These are phyloP conservation scores for Cherax destructor DNA, from an alignment of 1,140 invertebrate species.

Conservation along the genomic window DNA sequence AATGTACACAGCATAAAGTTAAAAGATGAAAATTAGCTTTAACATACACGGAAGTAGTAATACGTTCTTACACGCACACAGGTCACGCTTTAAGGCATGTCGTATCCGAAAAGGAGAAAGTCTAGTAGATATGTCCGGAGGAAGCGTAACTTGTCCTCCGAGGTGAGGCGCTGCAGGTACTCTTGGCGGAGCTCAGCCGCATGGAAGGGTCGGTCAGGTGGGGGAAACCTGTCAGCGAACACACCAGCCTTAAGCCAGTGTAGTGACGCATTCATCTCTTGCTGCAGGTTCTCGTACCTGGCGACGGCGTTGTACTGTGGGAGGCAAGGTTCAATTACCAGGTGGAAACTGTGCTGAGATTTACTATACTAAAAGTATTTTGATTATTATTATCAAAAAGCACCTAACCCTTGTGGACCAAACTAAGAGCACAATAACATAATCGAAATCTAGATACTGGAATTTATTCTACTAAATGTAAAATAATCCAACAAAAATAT, in stretches of 20 bases:
- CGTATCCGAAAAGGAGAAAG: conserved; percentile 54
- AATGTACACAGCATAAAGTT: too few relatives aligned
- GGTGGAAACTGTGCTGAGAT: neutral
- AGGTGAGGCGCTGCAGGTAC: conserved; percentile 23
- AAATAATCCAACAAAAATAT: too few relatives aligned
- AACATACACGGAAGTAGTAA: too few relatives aligned
- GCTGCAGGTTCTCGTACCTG: conserved; percentile 42
- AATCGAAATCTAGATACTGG: too few relatives aligned
- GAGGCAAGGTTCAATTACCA: neutral
- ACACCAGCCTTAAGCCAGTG: conserved; percentile 36
- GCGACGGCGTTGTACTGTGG: conserved; percentile 48
- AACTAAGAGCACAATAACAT: too few relatives aligned
- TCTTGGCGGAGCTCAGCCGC: neutral
- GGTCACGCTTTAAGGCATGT: conserved; percentile 10
- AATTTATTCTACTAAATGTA: too few relatives aligned
- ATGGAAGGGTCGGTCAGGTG: conserved; percentile 30
- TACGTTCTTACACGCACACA: neutral
- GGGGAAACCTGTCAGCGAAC: conserved; percentile 18
- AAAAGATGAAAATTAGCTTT: too few relatives aligned
- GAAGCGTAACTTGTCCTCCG: conserved; percentile 33
- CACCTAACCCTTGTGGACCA: too few relatives aligned
- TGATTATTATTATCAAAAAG: too few relatives aligned
- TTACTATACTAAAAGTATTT: neutral
- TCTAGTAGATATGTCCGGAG: conserved; percentile 49
- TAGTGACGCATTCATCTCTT: conserved; percentile 27